Base-by-base conservation (phyloP, 2,797 vertebrate genomes). In the Sebastes alutus region DNA sequence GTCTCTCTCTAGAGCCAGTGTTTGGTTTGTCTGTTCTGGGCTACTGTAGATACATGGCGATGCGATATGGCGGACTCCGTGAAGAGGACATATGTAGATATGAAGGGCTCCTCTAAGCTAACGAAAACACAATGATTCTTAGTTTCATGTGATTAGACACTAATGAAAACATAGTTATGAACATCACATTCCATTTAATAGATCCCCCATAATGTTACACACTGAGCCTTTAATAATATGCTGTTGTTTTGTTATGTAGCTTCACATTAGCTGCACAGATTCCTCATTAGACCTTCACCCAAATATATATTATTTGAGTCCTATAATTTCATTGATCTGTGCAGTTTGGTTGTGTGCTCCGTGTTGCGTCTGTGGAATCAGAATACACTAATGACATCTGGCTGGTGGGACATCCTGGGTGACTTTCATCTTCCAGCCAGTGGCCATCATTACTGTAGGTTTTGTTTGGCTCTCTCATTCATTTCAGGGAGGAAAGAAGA, bases 381-480 rank as follows among this genome's bases (percentile, higher is more conserved):
- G 29, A 82, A 84, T 78, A 75, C 61, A 75, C 75, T 80, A 79
- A 91, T 81, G 74, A 89, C 87, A 78, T 90, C 70, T 89, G 84
- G 38, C 55, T 32, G 20, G 42, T 87, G 85, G 87, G 84, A 88
- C 79, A 77, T 62, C 62, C 66, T 38, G 81, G 77, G 61, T 86
- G 83, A 88, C 88, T 91, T 88, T 89, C 77, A 86, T 93, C 78
- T 73, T 75, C 64, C 89, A 82, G 77, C 85, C 83, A 84, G 90
- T 88, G 87, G 73, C 79, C 86, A 80, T 92, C 84, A 82, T 82
- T 85, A 78, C 66, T 75, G 60, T 13, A 54, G 88, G 77, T 82
- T 85, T 80, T 46, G 67, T 80, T 83, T 81, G 80, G 54, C 82
- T 59, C 73, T 81, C 81, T 82, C 77, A 75, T 77, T 79, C 83